Conservation (phyloP, 2,888 invertebrate genomes). For the Lasiommata megera region DNA sequence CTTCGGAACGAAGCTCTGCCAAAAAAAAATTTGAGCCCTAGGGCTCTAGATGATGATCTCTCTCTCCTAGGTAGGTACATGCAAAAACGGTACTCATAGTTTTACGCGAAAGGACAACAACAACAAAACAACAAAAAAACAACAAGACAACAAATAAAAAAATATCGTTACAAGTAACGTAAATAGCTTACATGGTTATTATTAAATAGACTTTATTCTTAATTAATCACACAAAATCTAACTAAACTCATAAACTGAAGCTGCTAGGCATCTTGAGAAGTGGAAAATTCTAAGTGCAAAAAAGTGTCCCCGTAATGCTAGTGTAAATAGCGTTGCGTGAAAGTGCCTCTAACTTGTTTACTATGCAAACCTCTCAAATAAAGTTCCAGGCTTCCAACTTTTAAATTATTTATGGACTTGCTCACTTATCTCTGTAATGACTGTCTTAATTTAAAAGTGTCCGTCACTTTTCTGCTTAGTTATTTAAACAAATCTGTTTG, state of each 20-base stretch:
- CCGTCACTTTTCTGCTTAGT: slow-evolving; percentile 3
- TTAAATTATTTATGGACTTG: slow-evolving; percentile 15
- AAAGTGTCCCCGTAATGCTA: slow-evolving; percentile 19
- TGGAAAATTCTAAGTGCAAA: slow-evolving; percentile 23
- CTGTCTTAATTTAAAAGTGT: slow-evolving; percentile 8
- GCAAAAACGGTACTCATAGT: too few relatives aligned
- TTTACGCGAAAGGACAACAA: too few relatives aligned
- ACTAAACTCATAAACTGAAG: slow-evolving; percentile 21
- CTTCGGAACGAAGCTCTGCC: too few relatives aligned
- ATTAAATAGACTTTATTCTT: too few relatives aligned
- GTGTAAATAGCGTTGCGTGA: slow-evolving; percentile 28
- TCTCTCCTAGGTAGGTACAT: too few relatives aligned
- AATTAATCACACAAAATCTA: slow-evolving; percentile 10
- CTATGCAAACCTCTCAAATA: slow-evolving; percentile 29
- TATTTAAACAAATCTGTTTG: background rate
- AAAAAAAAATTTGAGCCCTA: too few relatives aligned
- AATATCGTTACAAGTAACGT: too few relatives aligned
- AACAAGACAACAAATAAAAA: too few relatives aligned
- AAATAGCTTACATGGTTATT: too few relatives aligned
- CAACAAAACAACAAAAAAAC: too few relatives aligned
- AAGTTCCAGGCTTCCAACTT: slow-evolving; percentile 25
- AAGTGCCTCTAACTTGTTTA: slow-evolving; percentile 31
- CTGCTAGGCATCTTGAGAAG: slow-evolving; percentile 20
- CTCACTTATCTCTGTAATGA: slow-evolving; percentile 11
- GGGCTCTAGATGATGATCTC: too few relatives aligned